Conservation (phyloP, 2,888 invertebrate genomes). For the Cryptus armator region DNA sequence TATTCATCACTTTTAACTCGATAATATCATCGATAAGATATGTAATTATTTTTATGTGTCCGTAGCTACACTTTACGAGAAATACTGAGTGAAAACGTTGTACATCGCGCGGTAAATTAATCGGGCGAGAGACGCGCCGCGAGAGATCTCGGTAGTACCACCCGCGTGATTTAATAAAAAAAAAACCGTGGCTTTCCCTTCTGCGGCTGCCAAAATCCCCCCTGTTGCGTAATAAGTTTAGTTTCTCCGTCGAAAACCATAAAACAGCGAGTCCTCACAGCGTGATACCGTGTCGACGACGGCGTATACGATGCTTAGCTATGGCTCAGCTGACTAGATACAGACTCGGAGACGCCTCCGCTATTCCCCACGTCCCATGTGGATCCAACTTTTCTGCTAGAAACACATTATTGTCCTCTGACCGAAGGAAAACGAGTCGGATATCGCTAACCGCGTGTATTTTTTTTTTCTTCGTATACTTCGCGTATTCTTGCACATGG, state of each 20-base stretch:
- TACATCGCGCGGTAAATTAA: conserved; percentile 80
- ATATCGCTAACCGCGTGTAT: neutral
- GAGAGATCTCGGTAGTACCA: conserved; percentile 69
- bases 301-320: conserved; percentile 57
- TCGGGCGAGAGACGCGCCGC: conserved; percentile 75
- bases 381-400: neutral
- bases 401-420: conserved; percentile 23
- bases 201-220: conserved; percentile 70
- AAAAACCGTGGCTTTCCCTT: conserved; percentile 62
- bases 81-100: neutral
- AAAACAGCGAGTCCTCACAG: conserved; percentile 79
- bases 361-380: neutral
- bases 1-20: neutral
- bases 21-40: conserved; percentile 32
- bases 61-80: conserved; percentile 3
- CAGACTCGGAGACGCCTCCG: conserved; percentile 33
- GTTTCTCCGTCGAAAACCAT: conserved; percentile 83
- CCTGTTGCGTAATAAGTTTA: conserved; percentile 84
- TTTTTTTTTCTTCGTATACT: conserved; percentile 7
- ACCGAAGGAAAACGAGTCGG: neutral
- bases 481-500: neutral
- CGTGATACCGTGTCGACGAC: conserved; percentile 71
- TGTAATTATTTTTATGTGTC: conserved; percentile 12
- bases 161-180: conserved; percentile 83
- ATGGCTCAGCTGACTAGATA: conserved; percentile 30